phyloP scores from a whole-genome alignment of 2,888 invertebrate species.

The Tineola bisselliella region DNA sequence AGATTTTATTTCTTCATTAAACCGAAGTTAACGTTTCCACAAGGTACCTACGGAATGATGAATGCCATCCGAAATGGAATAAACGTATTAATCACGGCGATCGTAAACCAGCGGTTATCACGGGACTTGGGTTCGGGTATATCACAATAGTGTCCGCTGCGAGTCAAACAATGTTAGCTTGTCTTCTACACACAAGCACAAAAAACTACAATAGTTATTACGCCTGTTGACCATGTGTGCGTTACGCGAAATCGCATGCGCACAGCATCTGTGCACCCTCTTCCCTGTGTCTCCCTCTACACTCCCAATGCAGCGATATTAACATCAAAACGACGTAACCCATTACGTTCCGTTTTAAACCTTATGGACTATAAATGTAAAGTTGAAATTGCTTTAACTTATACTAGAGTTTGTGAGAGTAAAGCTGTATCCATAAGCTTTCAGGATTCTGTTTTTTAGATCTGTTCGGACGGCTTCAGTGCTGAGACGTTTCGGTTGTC shows the following conservation, averaged over 20 bases:
- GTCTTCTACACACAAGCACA: conserved; percentile 29
- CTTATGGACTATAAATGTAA: conserved; percentile 14
- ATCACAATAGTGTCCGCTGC: conserved; percentile 45
- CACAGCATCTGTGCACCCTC: conserved; percentile 57
- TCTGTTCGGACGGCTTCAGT: conserved; percentile 43
- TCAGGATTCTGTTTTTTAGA: conserved; percentile 62
- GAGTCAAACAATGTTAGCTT: conserved; percentile 44
- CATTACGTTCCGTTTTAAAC: conserved; percentile 16
- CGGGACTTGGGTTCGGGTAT: conserved; percentile 27
- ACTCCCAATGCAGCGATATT: not conserved
- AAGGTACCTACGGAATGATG: conserved; percentile 1
- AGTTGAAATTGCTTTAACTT: conserved; percentile 17
- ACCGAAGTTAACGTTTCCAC: conserved; percentile 2
- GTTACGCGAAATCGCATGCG: conserved; percentile 45
- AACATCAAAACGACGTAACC: conserved; percentile 24
- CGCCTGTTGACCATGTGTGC: conserved; percentile 40
- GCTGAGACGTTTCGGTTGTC: conserved; percentile 41
- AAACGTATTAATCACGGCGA: conserved; percentile 28
- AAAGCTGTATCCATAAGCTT: conserved; percentile 25
- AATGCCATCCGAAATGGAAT: conserved; percentile 11
- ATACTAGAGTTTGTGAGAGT: not conserved
- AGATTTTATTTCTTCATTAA: not conserved
- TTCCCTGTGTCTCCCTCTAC: conserved; percentile 39
- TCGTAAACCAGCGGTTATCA: conserved; percentile 36
- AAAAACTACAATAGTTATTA: conserved; percentile 15